A percentile compares a stretch with the other conserved stretches of the same genome.
phyloP scores from a whole-genome alignment of 2,113 vertebrate species.

The Oxyura jamaicensis region DNA sequence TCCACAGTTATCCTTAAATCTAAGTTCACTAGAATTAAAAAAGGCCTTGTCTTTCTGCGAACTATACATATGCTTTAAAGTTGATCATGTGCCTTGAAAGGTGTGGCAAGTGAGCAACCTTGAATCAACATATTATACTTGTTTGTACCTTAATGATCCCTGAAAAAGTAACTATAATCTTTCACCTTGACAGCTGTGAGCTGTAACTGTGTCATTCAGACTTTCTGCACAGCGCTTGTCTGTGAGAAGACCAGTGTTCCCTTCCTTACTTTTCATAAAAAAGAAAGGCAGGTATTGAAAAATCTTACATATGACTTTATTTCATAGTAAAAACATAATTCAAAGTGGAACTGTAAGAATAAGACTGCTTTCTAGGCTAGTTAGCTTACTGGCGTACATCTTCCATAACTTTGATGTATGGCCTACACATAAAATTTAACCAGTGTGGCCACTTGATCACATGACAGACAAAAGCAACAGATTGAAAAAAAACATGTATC shows the following conservation, averaged over 20 bases:
- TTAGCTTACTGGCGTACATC: neutral
- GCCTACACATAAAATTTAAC: conserved; percentile 17
- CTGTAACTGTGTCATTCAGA: neutral
- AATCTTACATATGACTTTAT: neutral
- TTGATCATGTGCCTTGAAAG: neutral
- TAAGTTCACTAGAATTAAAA: neutral
- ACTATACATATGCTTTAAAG: neutral
- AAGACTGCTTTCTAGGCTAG: neutral
- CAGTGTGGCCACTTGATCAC: neutral
- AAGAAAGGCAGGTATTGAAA: neutral
- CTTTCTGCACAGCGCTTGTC: neutral
- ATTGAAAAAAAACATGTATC: neutral
- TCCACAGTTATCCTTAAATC: conserved; percentile 9
- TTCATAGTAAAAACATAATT: neutral
- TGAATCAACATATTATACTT: neutral
- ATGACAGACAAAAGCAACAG: neutral
- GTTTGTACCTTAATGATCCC: neutral
- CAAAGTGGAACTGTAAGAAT: neutral
- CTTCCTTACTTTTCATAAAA: neutral
- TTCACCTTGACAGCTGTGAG: neutral
- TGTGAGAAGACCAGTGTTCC: neutral
- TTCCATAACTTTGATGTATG: conserved; percentile 13
- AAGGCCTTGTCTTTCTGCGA: neutral
- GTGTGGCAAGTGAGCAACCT: neutral
- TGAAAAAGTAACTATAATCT: neutral